A percentile compares a stretch with the other conserved stretches of the same genome.
Evolutionary conservation across 2,797 vertebrate genomes (phyloP).

Genomic region (Crax fasciolata): DNA sequence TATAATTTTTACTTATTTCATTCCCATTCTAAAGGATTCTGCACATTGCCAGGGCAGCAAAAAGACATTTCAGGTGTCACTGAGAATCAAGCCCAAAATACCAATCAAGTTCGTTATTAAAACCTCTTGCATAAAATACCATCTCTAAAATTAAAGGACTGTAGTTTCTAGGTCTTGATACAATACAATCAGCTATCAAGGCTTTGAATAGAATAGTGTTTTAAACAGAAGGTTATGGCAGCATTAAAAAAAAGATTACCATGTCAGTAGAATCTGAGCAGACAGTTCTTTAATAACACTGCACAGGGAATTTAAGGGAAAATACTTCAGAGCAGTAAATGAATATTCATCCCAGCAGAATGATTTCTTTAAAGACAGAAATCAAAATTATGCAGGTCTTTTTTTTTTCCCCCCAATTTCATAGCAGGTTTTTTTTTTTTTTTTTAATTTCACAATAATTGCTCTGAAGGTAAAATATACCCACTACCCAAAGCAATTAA

Average conservation of each 20-base stretch:
- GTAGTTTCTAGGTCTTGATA: neutral
- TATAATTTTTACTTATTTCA: neutral
- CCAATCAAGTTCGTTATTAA: neutral
- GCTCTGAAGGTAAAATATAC: constrained; percentile 46
- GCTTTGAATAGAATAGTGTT: neutral
- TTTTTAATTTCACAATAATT: constrained; percentile 27
- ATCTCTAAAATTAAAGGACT: neutral
- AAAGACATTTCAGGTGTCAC: neutral
- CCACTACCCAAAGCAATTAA: constrained; percentile 50
- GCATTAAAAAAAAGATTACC: constrained; percentile 1
- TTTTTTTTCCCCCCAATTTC: neutral
- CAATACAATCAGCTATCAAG: neutral
- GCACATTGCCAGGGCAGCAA: neutral
- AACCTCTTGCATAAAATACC: neutral
- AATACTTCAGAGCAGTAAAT: constrained; percentile 46
- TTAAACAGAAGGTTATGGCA: constrained; percentile 9
- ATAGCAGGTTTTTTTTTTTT: neutral
- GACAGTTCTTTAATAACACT: constrained; percentile 29
- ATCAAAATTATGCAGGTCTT: neutral
- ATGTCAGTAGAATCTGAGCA: neutral
- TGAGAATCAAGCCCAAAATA: neutral
- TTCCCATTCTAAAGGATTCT: neutral
- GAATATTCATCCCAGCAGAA: constrained; percentile 39
- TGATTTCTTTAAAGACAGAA: constrained; percentile 50
- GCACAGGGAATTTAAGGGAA: constrained; percentile 18